These are phyloP conservation scores for Drosophila yooni DNA, from an alignment of 2,888 invertebrate species.

Conservation along the genomic window DNA sequence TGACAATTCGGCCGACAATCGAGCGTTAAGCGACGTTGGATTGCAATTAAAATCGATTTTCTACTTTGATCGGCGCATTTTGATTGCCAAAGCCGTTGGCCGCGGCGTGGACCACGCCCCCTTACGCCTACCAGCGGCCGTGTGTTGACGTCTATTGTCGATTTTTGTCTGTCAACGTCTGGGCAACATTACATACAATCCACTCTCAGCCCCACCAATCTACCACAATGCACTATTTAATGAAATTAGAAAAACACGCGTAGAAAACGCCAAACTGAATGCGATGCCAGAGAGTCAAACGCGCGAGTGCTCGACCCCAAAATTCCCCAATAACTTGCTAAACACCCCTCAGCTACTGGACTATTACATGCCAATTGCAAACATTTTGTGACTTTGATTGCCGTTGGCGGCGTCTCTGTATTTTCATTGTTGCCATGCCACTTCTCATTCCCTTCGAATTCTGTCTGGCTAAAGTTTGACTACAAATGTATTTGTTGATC, in stretches of 20 bases:
- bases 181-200: slow-evolving; percentile 23
- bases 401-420: slow-evolving; percentile 10
- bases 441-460: neutral
- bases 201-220: neutral
- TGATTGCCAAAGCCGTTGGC: slow-evolving; percentile 71
- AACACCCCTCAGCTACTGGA: slow-evolving; percentile 1
- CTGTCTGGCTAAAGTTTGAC: slow-evolving; percentile 13
- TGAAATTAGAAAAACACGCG: slow-evolving; percentile 78
- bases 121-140: slow-evolving; percentile 1
- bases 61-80: slow-evolving; percentile 75
- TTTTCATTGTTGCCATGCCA: slow-evolving; percentile 9
- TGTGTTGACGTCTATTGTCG: slow-evolving; percentile 78
- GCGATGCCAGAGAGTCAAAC: slow-evolving; percentile 9
- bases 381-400: slow-evolving; percentile 70
- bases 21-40: slow-evolving; percentile 60
- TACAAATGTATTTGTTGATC: slow-evolving; percentile 16
- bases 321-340: neutral
- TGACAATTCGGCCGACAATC: slow-evolving; percentile 41
- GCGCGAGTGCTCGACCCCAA: neutral
- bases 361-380: slow-evolving; percentile 67
- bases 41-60: slow-evolving; percentile 81
- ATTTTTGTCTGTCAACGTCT: slow-evolving; percentile 79
- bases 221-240: slow-evolving; percentile 47
- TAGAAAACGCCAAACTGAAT: slow-evolving; percentile 42
- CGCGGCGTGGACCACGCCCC: slow-evolving; percentile 27